A percentile compares a stretch with the other conserved stretches of the same genome.
These are phyloP conservation scores for Micropoecilia bifurca DNA, from an alignment of 2,797 vertebrate genomes.

Conservation along the genomic window DNA sequence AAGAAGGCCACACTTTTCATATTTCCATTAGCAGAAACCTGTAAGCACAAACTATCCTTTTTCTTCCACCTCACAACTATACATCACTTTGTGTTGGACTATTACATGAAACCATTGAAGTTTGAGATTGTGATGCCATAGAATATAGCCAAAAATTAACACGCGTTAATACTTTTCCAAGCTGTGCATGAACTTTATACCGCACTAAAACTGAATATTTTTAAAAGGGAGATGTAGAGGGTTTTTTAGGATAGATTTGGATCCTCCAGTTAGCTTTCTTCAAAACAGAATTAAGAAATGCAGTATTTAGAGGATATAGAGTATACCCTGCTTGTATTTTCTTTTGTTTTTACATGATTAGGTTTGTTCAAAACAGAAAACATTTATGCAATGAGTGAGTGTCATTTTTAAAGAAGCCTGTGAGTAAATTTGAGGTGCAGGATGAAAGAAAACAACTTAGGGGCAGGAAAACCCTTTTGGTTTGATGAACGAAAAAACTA, in stretches of 20 bases:
- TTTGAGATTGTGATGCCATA: not conserved
- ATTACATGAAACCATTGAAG: not conserved
- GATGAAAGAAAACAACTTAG: not conserved
- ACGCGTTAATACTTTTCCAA: not conserved
- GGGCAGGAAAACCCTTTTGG: not conserved
- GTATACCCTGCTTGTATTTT: not conserved
- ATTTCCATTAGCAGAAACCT: not conserved
- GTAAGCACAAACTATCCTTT: not conserved
- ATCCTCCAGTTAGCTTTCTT: not conserved
- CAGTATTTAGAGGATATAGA: not conserved
- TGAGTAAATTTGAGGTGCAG: not conserved
- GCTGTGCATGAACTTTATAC: not conserved
- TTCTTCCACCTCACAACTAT: not conserved
- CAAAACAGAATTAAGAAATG: not conserved
- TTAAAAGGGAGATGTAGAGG: not conserved
- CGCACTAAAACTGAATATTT: not conserved
- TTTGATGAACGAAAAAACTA: too few relatives aligned
- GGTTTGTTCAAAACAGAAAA: not conserved
- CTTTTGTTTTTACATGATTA: not conserved
- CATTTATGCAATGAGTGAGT: not conserved
- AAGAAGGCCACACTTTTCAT: not conserved
- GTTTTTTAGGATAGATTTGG: not conserved
- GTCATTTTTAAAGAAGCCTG: not conserved
- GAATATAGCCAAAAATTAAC: not conserved
- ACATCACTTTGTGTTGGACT: not conserved